phyloP scores from a whole-genome alignment of 2,888 invertebrate species.

The Ophonus ardosiacus region DNA sequence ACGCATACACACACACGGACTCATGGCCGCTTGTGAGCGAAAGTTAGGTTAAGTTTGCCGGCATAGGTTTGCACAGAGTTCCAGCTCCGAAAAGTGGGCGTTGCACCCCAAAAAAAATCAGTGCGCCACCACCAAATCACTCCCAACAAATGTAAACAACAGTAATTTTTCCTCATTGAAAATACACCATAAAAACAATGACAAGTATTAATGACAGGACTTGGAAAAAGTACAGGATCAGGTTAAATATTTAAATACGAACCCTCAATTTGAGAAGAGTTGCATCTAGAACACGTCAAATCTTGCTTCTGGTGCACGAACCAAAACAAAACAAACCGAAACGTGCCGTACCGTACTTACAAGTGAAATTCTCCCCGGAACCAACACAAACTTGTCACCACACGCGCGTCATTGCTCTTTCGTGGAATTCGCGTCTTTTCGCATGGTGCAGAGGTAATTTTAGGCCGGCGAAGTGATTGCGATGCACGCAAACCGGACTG shows the following conservation, averaged over 20 bases:
- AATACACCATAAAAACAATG: neutral
- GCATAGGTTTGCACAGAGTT: neutral
- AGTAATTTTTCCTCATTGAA: neutral
- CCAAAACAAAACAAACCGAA: conserved; percentile 60
- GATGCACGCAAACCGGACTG: conserved; percentile 60
- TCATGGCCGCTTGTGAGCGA: conserved; percentile 25
- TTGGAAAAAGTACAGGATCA: neutral
- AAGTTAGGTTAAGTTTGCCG: conserved; percentile 59
- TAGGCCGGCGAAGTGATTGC: conserved; percentile 53
- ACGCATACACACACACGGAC: conserved; percentile 32
- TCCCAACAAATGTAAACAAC: neutral
- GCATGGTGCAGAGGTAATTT: conserved; percentile 26
- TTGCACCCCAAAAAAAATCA: conserved; percentile 41
- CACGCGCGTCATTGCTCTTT: conserved; percentile 2
- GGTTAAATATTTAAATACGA: conserved; percentile 39
- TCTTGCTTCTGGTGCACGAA: neutral
- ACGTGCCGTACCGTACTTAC: neutral
- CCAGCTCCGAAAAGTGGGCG: conserved; percentile 51
- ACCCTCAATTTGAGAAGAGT: neutral
- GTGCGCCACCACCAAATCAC: neutral
- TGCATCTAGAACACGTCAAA: neutral
- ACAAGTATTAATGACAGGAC: neutral
- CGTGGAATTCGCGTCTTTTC: conserved; percentile 6
- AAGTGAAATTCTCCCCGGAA: neutral
- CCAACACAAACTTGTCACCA: conserved; percentile 18